Base-by-base conservation (phyloP, 2,113 vertebrate genomes). In the Chrysemys picta region DNA sequence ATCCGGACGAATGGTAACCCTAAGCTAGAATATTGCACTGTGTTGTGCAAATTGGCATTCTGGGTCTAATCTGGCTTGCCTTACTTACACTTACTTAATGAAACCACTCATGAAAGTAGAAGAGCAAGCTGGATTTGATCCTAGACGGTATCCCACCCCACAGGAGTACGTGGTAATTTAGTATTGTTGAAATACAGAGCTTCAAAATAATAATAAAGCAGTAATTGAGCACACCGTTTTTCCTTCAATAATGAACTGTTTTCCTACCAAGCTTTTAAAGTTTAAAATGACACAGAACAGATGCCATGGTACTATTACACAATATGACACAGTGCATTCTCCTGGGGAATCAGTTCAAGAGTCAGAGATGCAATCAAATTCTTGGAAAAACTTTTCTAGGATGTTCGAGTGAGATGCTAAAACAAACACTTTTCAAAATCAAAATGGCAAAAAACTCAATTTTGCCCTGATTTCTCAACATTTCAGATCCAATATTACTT, bases 181-280 rank as follows among this genome's bases (percentile, higher is more conserved):
- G 38, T 82, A 45, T 29, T 89, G 38, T 82, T 91, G 47, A 88
- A 87, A 87, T 75, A 16, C 42, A 82, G 79, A 84, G 42, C 1
- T 82, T 92, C 53, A 14, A 53, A 91, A 59, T 38, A 56, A 50
- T 79, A 83, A 49, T 89, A 95, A 96, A 27, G 0, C n/a, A 86
- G 10, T 87, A 92, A 93, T 49, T 87, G 79, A 97, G 65, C 24
- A 82, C 62, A n/a, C 81, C 21, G 45, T 92, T 91, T 84, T 80
- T 93, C 42, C 12, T 88, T 92, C 42, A 83, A 84, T 82, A 91
- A 91, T 87, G 29, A 82, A 62, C 87, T 91, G 35, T 84, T 94
- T 87, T 95, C 21, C 24, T 89, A 57, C 25, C 65, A 88, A 47
- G 31, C 17, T 93, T 89, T 85, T 91, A 57, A 92, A 91, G 72